Conservation (phyloP, 2,888 invertebrate species). For the Seira ritae region DNA sequence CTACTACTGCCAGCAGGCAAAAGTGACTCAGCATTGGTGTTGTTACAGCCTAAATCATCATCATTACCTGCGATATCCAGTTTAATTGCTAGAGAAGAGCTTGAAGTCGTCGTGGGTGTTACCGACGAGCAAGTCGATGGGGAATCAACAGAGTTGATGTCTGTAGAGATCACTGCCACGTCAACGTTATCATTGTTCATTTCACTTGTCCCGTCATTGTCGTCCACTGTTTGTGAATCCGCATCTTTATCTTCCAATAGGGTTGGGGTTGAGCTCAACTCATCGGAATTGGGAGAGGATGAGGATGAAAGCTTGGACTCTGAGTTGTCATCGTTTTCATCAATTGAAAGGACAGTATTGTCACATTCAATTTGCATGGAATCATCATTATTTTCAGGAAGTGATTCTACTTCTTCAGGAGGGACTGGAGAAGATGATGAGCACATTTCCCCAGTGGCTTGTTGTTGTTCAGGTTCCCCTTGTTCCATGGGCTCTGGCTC, state of each 20-base stretch:
- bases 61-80: slow-evolving; percentile 55
- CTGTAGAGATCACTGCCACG: slow-evolving; percentile 37
- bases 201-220: neutral
- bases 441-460: slow-evolving; percentile 1
- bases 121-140: neutral
- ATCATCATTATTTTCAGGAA: slow-evolving; percentile 41
- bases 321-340: slow-evolving; percentile 8
- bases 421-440: neutral
- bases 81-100: slow-evolving; percentile 52
- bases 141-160: slow-evolving; percentile 20
- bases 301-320: too few species aligned
- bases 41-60: slow-evolving; percentile 18
- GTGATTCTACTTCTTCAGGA: slow-evolving; percentile 3
- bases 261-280: neutral
- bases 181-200: slow-evolving; percentile 7
- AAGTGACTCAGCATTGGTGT: slow-evolving; percentile 54
- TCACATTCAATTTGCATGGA: slow-evolving; percentile 56
- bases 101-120: slow-evolving; percentile 50
- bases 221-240: too few species aligned
- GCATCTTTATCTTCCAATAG: slow-evolving; percentile 1
- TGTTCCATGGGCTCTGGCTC: slow-evolving; percentile 12
- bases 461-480: slow-evolving; percentile 34
- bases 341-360: neutral
- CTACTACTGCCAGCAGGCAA: slow-evolving; percentile 56
- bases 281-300: neutral